Evolutionary conservation across 2,113 vertebrate genomes (phyloP).

Genomic region (Urocitellus parryii): DNA sequence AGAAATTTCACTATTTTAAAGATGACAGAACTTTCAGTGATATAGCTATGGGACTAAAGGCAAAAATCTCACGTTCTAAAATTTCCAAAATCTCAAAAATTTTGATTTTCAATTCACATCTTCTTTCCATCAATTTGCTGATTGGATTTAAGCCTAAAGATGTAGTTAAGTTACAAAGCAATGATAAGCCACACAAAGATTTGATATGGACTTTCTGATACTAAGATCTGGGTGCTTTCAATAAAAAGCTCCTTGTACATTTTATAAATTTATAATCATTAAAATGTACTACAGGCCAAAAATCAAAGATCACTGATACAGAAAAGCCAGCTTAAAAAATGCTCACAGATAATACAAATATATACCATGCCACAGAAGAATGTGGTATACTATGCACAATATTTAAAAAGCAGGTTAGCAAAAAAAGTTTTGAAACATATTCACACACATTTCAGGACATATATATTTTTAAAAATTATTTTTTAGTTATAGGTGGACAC

Average conservation of each 20-base stretch:
- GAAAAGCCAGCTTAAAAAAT: background rate
- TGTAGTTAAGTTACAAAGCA: background rate
- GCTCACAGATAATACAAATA: background rate
- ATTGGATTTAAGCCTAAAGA: background rate
- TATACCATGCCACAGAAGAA: background rate
- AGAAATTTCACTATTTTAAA: background rate
- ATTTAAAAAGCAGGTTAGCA: background rate
- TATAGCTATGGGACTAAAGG: background rate
- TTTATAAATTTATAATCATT: background rate
- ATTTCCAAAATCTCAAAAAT: background rate
- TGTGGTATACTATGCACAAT: background rate
- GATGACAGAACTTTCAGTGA: background rate
- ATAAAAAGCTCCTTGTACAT: background rate
- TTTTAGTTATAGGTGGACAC: too few relatives aligned
- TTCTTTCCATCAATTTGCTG: background rate
- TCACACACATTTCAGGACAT: background rate
- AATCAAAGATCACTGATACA: background rate
- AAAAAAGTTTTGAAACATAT: constrained; percentile 18
- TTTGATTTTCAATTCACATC: background rate
- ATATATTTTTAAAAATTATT: background rate
- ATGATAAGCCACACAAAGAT: background rate
- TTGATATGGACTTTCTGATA: background rate
- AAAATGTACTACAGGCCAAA: background rate
- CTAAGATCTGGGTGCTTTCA: background rate
- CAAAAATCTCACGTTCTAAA: background rate